Percentiles rank a stretch among this genome's conserved stretches.
These are phyloP conservation scores for Tragelaphus buxtoni DNA, from an alignment of 2,113 vertebrate species.

Conservation along the genomic window DNA sequence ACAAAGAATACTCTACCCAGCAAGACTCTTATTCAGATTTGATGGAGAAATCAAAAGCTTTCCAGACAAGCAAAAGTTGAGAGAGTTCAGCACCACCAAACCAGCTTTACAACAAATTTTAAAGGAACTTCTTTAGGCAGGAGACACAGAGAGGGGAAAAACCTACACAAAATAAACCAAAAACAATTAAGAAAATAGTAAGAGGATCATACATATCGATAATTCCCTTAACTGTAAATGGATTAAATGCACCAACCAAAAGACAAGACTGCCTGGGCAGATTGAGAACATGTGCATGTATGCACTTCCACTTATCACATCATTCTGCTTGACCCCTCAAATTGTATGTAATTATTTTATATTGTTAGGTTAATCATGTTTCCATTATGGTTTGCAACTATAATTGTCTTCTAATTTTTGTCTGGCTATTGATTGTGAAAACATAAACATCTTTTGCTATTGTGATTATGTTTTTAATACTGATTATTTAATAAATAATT, in stretches of 20 bases:
- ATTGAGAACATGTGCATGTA: neutral
- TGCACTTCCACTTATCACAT: neutral
- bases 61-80: neutral
- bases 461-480: neutral
- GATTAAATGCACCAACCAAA: neutral
- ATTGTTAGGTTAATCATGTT: neutral
- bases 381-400: neutral
- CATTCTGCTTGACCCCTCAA: neutral
- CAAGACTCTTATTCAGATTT: neutral
- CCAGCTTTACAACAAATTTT: neutral
- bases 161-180: neutral
- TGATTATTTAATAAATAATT: neutral
- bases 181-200: neutral
- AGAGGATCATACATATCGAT: neutral
- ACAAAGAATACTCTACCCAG: neutral
- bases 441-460: neutral
- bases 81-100: neutral
- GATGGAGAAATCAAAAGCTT: neutral
- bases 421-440: neutral
- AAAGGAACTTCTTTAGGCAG: neutral
- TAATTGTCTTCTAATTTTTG: neutral
- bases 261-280: neutral
- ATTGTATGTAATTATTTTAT: neutral
- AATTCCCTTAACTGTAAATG: neutral
- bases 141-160: neutral